Percentiles rank a stretch among this genome's conserved stretches.
Evolutionary conservation across 2,113 vertebrate genomes (phyloP).

Genomic region (Cebus imitator): DNA sequence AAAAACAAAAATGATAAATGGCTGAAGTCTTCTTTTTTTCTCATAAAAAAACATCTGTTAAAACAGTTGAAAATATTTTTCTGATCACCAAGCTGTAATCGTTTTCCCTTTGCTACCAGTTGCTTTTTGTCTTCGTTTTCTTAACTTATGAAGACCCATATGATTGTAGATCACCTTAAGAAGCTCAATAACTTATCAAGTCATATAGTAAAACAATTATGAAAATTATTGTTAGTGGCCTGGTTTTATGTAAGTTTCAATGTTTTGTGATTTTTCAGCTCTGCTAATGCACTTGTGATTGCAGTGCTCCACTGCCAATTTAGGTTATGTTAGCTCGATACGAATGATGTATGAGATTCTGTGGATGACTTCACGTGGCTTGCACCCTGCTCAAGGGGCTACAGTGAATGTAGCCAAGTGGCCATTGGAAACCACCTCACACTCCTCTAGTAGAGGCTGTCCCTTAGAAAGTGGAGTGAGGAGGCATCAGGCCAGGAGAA

Average conservation of each 20-base stretch:
- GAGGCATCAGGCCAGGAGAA: background rate
- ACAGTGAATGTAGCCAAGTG: rapidly evolving
- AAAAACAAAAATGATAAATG: background rate
- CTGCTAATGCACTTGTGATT: background rate
- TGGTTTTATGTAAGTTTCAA: background rate
- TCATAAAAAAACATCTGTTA: background rate
- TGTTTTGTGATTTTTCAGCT: background rate
- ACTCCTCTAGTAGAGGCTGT: rapidly evolving
- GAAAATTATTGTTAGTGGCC: background rate
- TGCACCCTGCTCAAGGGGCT: too few species aligned
- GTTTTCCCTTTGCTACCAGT: background rate
- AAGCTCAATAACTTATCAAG: background rate
- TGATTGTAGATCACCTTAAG: background rate
- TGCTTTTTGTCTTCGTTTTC: background rate
- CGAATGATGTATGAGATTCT: rapidly evolving
- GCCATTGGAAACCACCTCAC: background rate
- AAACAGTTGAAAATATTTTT: slow-evolving; percentile 29
- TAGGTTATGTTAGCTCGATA: background rate
- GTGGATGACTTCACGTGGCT: rapidly evolving
- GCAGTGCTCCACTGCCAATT: too few species aligned
- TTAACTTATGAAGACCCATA: background rate
- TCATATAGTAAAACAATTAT: background rate
- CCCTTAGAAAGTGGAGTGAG: rapidly evolving
- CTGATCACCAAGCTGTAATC: background rate
- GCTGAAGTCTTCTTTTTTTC: background rate